A percentile compares a stretch with the other conserved stretches of the same genome.
Conservation (phyloP, 2,113 vertebrate genomes). For the Gnathonemus echidnorhynchus region DNA sequence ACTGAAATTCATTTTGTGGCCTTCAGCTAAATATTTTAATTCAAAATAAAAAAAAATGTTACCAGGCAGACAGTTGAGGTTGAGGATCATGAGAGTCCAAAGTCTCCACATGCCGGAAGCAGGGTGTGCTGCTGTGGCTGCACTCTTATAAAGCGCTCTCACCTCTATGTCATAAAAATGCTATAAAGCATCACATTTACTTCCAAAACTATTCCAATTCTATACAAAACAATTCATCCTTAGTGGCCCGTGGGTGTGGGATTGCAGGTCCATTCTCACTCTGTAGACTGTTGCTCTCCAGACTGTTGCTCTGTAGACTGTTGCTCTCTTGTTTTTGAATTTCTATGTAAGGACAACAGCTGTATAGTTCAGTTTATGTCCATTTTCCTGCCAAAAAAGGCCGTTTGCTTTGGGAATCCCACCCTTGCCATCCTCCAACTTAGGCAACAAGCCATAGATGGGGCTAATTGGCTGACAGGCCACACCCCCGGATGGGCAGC, state of each 20-base stretch:
- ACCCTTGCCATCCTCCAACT: slow-evolving; percentile 22
- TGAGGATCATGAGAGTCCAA: background rate
- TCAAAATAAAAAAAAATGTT: background rate
- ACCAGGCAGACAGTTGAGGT: background rate
- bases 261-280: background rate
- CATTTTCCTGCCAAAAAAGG: background rate
- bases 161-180: background rate
- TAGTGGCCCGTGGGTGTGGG: background rate
- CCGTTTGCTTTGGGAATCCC: background rate
- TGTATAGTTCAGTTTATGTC: background rate
- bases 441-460: slow-evolving; percentile 38
- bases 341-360: background rate
- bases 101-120: background rate
- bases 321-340: background rate
- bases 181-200: background rate
- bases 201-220: background rate
- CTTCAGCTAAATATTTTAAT: background rate
- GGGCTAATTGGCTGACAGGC: slow-evolving; percentile 28
- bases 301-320: background rate
- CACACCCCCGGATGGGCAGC: slow-evolving; percentile 28
- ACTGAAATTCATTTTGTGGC: background rate
- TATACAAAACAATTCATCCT: background rate
- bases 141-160: background rate
- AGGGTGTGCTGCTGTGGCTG: background rate
- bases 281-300: background rate